These are phyloP conservation scores for Propithecus perrieri DNA, from an alignment of 2,797 vertebrate genomes.

Conservation along the genomic window DNA sequence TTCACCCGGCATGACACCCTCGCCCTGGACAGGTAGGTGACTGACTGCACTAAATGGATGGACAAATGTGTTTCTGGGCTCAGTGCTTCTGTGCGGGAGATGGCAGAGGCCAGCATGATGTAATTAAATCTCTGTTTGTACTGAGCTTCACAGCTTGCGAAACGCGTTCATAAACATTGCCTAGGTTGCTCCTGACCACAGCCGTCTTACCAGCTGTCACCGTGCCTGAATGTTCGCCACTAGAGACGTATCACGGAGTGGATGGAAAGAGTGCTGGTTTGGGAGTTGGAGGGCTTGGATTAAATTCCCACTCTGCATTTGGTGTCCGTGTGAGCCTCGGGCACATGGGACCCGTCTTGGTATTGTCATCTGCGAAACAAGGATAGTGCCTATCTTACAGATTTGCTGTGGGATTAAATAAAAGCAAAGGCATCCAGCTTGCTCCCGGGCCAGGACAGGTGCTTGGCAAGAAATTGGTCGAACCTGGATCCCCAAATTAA, in stretches of 20 bases:
- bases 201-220: background rate
- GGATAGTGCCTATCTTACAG: background rate
- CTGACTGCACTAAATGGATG: background rate
- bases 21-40: background rate
- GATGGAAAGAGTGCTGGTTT: accelerated
- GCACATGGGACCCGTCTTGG: background rate
- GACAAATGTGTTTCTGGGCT: background rate
- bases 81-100: background rate
- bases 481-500: background rate
- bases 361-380: background rate
- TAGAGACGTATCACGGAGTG: accelerated
- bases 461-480: background rate
- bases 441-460: background rate
- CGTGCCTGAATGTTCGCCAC: accelerated
- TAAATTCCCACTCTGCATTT: background rate
- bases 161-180: background rate
- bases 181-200: background rate
- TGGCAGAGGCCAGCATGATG: background rate
- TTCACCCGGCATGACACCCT: too few species aligned
- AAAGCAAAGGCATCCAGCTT: background rate
- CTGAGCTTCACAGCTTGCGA: background rate
- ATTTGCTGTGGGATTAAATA: background rate
- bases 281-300: background rate
- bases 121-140: background rate
- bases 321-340: background rate